Percentiles rank a stretch among this genome's conserved stretches.
Conservation (phyloP, 2,888 invertebrate genomes). For the Zygaena filipendulae region DNA sequence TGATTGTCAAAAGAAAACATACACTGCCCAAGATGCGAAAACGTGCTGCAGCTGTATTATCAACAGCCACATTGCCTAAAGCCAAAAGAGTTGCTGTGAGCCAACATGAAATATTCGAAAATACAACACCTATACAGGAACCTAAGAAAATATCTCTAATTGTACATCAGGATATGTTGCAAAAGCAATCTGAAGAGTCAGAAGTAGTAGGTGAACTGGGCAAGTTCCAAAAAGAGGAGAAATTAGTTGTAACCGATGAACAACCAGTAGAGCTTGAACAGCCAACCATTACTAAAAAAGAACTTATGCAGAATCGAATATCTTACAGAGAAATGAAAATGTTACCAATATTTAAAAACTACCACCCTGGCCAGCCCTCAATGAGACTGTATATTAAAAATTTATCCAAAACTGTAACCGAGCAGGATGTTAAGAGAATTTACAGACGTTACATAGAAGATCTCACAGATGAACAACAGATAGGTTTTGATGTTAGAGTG, state of each 20-base stretch:
- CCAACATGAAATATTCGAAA: constrained; percentile 54
- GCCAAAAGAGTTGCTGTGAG: constrained; percentile 28
- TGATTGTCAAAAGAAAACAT: constrained; percentile 40
- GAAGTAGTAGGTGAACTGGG: constrained; percentile 51
- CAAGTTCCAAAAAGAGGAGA: constrained; percentile 44
- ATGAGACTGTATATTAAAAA: constrained; percentile 94
- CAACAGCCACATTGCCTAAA: constrained; percentile 30
- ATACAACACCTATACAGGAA: constrained; percentile 34
- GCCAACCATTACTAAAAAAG: constrained; percentile 69
- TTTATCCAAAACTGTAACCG: constrained; percentile 82
- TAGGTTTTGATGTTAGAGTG: constrained; percentile 75
- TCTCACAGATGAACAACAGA: constrained; percentile 43
- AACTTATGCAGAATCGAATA: constrained; percentile 76
- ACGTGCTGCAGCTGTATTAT: constrained; percentile 28
- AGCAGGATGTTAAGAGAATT: constrained; percentile 78
- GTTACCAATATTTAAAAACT: constrained; percentile 86
- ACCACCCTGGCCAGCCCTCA: constrained; percentile 82
- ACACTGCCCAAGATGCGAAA: constrained; percentile 43
- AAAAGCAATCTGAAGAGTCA: constrained; percentile 34
- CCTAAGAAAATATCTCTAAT: constrained; percentile 52
- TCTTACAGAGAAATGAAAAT: constrained; percentile 76
- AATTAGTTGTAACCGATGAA: constrained; percentile 22
- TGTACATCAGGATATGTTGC: constrained; percentile 44
- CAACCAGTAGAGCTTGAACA: constrained; percentile 25
- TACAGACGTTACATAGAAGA: constrained; percentile 74